Evolutionary conservation across 2,797 vertebrate species (phyloP), one percentile per base, ranked within the genome.

Genomic region (Carduelis carduelis): DNA sequence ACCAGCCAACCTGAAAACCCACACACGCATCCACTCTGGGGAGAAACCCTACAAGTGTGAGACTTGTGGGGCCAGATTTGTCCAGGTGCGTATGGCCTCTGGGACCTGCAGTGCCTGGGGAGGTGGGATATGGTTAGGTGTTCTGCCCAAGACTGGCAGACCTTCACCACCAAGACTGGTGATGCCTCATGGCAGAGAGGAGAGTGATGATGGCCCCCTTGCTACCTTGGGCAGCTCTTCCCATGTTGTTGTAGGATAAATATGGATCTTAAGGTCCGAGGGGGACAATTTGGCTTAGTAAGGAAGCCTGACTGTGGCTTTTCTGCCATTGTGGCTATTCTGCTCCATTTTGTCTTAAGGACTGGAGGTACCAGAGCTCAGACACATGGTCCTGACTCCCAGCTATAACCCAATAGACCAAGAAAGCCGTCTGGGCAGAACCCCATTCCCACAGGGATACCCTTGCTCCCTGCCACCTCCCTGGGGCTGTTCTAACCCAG

Each of bases 11-110:
- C 98, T 99, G 98, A 99, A 99, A 98, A 99, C 99, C 85, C 99
- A 99, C 95, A 99, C 99, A 19, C 99, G 99, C 94, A 99, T 99
- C 97, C 99, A 99, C 98, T 99, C 99, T 56, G 99, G 99, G 97
- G 99, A 99, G 98, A 99, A 99, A 98, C 99, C 99, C 96, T 99
- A 99, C 98, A 99, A 99, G 97, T 99, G 99, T 32, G 99, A 99
- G 98, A 99, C 99, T 4, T 99, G 99, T 0, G 99, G 99, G 30
- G 99, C 99, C 85, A 98, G 99, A 87, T 99, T 99, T 82, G 99
- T 99, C 44, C 99, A 99, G 99, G 99, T 99, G 32, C 0, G 37
- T 76, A 32, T 57, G 32, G 30, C 53, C 23, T 35, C 71, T 53
- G 78, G 9, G 30, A 35, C 43, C 76, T 4, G 0, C 21, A 12